Evolutionary conservation across 2,888 invertebrate genomes (phyloP).

Genomic region (Troides helena): DNA sequence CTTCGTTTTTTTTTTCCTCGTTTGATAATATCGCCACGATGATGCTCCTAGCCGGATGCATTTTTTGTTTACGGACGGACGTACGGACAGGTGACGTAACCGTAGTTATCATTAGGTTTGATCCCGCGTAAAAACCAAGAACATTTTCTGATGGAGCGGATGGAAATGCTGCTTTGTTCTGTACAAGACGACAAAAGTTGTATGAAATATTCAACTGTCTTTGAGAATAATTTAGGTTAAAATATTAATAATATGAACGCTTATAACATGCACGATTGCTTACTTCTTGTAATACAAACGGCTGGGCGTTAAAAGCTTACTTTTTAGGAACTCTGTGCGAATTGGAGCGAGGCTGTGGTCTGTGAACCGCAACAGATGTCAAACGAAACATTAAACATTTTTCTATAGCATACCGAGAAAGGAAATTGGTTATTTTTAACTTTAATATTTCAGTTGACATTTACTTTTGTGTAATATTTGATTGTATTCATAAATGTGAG

Average conservation of each 20-base stretch:
- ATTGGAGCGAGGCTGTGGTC: conserved; percentile 46
- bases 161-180: conserved; percentile 12
- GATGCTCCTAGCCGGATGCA: conserved; percentile 63
- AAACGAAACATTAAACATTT: conserved; percentile 29
- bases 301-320: conserved; percentile 32
- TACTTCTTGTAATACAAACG: conserved; percentile 35
- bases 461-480: conserved; percentile 3
- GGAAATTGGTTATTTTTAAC: neutral
- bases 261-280: conserved; percentile 24
- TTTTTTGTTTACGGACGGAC: conserved; percentile 56
- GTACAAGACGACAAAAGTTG: neutral
- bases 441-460: neutral
- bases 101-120: conserved; percentile 53
- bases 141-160: conserved; percentile 7
- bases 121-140: conserved; percentile 26
- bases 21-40: conserved; percentile 52
- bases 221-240: neutral
- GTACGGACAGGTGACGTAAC: conserved; percentile 57
- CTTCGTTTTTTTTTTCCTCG: conserved; percentile 47
- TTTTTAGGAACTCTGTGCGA: conserved; percentile 38
- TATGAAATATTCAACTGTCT: neutral
- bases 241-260: neutral
- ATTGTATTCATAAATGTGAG: conserved; percentile 2
- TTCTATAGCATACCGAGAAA: conserved; percentile 12
- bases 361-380: conserved; percentile 35